Evolutionary conservation across 30 jellyfish, hydroid and myxozoan genomes (phyloP).

Genomic region (Turritopsis dohrnii): DNA sequence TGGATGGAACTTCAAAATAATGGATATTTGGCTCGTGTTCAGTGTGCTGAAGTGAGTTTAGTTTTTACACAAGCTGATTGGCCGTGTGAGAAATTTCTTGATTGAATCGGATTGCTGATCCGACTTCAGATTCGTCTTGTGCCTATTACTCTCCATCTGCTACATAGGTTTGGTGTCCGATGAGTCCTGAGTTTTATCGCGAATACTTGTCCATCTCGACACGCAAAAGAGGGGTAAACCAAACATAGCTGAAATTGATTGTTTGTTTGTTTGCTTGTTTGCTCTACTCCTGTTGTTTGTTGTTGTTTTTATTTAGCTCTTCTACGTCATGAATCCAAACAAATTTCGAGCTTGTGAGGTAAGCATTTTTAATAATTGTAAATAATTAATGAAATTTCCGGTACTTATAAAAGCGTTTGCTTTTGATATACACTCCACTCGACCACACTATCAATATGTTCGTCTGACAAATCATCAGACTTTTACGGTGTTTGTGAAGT

Average conservation of each 20-base stretch:
- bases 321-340: conserved; percentile 97
- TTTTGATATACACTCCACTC: background rate
- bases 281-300: background rate
- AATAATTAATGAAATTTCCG: no score
- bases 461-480: no score
- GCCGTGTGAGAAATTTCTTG: no score
- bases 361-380: background rate
- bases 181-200: conserved; percentile 99
- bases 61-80: background rate
- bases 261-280: background rate
- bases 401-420: no score
- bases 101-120: background rate
- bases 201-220: conserved; percentile 84
- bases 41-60: conserved; percentile 93
- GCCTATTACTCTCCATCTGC: background rate
- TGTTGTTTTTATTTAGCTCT: conserved; percentile 55
- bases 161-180: conserved; percentile 97
- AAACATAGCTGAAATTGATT: no score
- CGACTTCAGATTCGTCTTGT: background rate
- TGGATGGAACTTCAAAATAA: conserved; percentile 99
- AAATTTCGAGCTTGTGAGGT: conserved; percentile 99
- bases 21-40: conserved; percentile 98
- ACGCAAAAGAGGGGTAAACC: conserved; percentile 75
- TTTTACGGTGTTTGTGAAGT: no score
- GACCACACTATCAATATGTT: no score